phyloP scores from a whole-genome alignment of 2,113 vertebrate genomes.

The Corythaeola cristata region DNA sequence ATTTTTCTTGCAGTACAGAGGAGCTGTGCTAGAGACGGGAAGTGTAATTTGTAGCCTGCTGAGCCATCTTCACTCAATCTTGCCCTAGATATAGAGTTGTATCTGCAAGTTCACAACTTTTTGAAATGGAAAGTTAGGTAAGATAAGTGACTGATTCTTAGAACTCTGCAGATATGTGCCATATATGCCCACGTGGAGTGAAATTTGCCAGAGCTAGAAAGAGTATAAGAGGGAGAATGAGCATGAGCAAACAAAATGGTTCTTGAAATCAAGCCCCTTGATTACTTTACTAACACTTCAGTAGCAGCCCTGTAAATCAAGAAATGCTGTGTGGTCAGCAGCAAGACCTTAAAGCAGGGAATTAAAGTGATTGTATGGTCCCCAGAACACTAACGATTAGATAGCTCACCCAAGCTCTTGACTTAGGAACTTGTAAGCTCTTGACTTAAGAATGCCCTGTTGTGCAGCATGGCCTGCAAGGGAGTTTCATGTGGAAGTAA shows the following conservation, averaged over 20 bases:
- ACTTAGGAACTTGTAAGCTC: not conserved
- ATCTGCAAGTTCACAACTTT: not conserved
- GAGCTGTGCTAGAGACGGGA: not conserved
- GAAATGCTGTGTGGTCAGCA: not conserved
- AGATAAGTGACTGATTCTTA: not conserved
- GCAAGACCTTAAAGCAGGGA: not conserved
- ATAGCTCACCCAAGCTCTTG: not conserved
- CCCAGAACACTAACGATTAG: not conserved
- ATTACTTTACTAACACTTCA: not conserved
- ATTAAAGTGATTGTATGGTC: not conserved
- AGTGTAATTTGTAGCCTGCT: not conserved
- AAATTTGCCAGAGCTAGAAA: not conserved
- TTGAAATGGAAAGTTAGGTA: not conserved
- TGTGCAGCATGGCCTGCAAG: not conserved
- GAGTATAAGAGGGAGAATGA: not conserved
- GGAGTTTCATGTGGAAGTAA: not conserved
- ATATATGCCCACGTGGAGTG: not conserved
- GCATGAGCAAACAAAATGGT: not conserved
- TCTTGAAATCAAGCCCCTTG: not conserved
- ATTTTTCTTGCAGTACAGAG: not conserved
- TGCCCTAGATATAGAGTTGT: not conserved
- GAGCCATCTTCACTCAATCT: not conserved
- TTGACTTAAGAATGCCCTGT: not conserved
- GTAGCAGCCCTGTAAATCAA: not conserved
- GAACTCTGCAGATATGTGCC: not conserved